phyloP scores from a whole-genome alignment of 2,797 vertebrate genomes.

The Bovichtus variegatus region DNA sequence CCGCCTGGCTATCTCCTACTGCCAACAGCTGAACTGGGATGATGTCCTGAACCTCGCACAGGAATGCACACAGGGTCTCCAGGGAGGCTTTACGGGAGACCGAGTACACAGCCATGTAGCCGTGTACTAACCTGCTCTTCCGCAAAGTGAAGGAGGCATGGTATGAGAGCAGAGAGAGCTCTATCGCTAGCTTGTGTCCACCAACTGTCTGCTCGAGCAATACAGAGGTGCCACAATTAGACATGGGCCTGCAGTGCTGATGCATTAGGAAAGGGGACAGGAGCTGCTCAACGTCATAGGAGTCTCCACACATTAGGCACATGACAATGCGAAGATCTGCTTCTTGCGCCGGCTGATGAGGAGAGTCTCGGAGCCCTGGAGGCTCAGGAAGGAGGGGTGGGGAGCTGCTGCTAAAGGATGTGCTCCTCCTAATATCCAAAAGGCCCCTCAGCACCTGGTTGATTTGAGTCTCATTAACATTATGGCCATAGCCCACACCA shows the following conservation, averaged over 20 bases:
- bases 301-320: constrained; percentile 97
- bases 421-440: constrained; percentile 90
- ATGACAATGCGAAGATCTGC: constrained; percentile 92
- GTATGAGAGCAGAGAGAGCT: constrained; percentile 93
- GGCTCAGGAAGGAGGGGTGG: constrained; percentile 86
- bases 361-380: constrained; percentile 88
- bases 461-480: constrained; percentile 94
- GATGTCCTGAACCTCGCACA: constrained; percentile 97
- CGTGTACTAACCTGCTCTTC: constrained; percentile 95
- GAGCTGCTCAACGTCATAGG: constrained; percentile 91
- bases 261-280: constrained; percentile 91
- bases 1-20: constrained; percentile 88
- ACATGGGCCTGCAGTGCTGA: constrained; percentile 89
- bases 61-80: constrained; percentile 95
- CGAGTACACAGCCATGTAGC: constrained; percentile 95
- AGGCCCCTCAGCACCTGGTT: constrained; percentile 92
- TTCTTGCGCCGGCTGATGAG: constrained; percentile 85
- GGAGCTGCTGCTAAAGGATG: constrained; percentile 85
- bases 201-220: constrained; percentile 90
- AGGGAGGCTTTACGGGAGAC: constrained; percentile 93
- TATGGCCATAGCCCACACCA: constrained; percentile 93
- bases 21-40: constrained; percentile 95
- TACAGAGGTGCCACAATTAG: constrained; percentile 88
- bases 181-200: constrained; percentile 88
- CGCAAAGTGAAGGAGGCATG: constrained; percentile 94